These are phyloP conservation scores for Porites australiensis DNA, from an alignment of 64 coral and sea anemone species.

Conservation along the genomic window DNA sequence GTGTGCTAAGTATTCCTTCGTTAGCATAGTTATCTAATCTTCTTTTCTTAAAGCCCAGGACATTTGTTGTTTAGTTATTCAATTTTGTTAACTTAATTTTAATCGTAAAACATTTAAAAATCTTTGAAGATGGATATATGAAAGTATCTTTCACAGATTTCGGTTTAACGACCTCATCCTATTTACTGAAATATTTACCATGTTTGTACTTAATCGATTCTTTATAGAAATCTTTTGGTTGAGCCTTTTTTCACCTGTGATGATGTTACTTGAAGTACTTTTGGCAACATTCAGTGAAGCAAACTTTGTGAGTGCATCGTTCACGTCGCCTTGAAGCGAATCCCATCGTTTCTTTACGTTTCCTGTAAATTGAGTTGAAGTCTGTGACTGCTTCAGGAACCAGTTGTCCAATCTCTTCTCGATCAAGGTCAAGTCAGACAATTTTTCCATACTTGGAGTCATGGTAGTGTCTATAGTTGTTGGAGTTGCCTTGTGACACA, in stretches of 20 bases:
- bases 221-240: no score
- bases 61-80: no score
- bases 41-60: no score
- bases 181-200: no score
- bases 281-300: background rate
- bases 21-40: no score
- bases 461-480: background rate
- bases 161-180: no score
- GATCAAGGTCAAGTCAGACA: background rate
- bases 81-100: no score
- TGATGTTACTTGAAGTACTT: background rate
- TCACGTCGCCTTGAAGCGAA: background rate
- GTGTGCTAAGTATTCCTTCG: no score
- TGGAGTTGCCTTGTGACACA: background rate
- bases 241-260: background rate
- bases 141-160: no score
- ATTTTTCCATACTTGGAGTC: background rate
- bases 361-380: background rate
- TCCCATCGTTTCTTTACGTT: background rate
- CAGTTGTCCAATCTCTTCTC: constrained; percentile 6
- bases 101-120: no score
- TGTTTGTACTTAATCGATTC: background rate
- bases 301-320: background rate
- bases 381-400: background rate
- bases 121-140: no score